phyloP scores from a whole-genome alignment of 2,797 vertebrate species.

The Channallabes apus region DNA sequence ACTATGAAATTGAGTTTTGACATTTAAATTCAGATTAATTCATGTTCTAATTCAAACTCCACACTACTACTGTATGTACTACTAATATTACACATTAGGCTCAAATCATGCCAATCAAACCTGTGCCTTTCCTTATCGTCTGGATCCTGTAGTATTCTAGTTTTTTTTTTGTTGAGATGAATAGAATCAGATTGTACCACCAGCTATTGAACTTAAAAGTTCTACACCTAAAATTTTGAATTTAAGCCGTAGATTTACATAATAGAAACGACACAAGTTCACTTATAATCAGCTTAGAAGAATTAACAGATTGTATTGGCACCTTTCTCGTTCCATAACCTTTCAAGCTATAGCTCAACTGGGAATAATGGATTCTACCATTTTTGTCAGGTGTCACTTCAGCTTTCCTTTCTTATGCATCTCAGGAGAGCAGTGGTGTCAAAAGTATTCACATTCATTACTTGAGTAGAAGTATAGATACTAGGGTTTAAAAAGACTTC shows the following conservation, averaged over 20 bases:
- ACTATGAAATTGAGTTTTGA: neutral
- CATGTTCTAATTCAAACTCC: no score
- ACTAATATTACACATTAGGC: no score
- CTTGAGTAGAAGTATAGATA: no score
- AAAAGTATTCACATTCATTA: no score
- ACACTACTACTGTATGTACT: no score
- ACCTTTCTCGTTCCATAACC: neutral
- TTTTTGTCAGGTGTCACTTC: neutral
- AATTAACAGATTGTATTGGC: neutral
- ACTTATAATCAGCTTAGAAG: neutral
- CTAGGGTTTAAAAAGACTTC: no score
- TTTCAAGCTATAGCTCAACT: constrained; percentile 9
- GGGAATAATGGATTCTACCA: constrained; percentile 9
- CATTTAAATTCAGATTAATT: no score
- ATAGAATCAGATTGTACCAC: neutral
- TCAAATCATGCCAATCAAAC: neutral
- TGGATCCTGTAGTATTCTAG: neutral
- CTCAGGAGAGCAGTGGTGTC: constrained; percentile 78
- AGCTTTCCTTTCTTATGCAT: constrained; percentile 42
- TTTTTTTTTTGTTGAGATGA: neutral
- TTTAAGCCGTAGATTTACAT: neutral
- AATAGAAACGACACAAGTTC: neutral
- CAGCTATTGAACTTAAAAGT: neutral
- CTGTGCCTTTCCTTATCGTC: neutral
- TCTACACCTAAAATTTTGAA: neutral